These are phyloP conservation scores for Helicoverpa zea DNA, from an alignment of 1,140 invertebrate genomes.

Conservation along the genomic window DNA sequence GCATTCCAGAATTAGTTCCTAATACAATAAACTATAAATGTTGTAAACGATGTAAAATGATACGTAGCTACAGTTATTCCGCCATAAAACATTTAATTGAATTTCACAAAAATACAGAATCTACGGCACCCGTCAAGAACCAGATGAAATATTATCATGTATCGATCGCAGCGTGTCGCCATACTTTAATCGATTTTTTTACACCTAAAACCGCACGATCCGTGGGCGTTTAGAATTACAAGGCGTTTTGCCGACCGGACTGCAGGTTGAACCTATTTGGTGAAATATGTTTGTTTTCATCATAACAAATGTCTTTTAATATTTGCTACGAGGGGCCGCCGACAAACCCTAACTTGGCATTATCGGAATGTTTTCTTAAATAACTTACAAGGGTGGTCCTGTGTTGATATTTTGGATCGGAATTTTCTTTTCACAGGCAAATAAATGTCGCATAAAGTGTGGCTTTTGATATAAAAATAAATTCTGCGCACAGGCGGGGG, in stretches of 20 bases:
- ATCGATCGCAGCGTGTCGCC: constrained; percentile 84
- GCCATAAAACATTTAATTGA: constrained; percentile 81
- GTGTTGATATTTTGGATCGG: constrained; percentile 54
- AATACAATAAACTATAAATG: constrained; percentile 66
- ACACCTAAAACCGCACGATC: constrained; percentile 85
- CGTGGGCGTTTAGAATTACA: constrained; percentile 81
- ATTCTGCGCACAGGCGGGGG: constrained; percentile 24
- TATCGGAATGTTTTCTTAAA: constrained; percentile 71
- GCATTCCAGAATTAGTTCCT: constrained; percentile 40
- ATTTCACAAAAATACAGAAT: constrained; percentile 83
- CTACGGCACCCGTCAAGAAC: constrained; percentile 72
- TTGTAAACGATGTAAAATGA: constrained; percentile 75
- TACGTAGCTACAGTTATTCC: constrained; percentile 72
- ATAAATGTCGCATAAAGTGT: constrained; percentile 43
- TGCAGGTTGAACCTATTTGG: constrained; percentile 71
- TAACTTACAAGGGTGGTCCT: constrained; percentile 74
- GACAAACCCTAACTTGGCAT: constrained; percentile 54
- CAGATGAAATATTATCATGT: constrained; percentile 84
- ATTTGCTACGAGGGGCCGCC: constrained; percentile 62
- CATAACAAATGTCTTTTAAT: constrained; percentile 74
- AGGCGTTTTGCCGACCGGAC: constrained; percentile 80
- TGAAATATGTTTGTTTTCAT: constrained; percentile 84
- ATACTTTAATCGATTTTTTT: constrained; percentile 85
- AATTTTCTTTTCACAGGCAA: constrained; percentile 39
- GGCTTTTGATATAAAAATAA: constrained; percentile 33